Evolutionary conservation across 2,797 vertebrate species (phyloP).

Genomic region (Spheniscus humboldti): DNA sequence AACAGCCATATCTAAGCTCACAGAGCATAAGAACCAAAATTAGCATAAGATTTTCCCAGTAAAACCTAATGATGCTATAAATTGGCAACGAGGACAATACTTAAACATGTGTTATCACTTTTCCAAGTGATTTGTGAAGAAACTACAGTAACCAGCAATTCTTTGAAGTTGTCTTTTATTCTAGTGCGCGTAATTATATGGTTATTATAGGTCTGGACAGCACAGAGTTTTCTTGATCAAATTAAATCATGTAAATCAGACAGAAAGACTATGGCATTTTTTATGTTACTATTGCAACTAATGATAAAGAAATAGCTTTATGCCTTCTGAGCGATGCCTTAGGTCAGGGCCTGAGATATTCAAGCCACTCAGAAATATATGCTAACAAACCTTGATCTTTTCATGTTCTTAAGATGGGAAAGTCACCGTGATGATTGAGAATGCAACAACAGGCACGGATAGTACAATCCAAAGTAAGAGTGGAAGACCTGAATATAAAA

Average conservation of each 20-base stretch:
- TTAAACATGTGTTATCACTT: background rate
- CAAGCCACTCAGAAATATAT: background rate
- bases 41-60: background rate
- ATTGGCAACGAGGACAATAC: background rate
- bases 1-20: background rate
- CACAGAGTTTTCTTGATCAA: background rate
- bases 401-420: background rate
- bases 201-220: background rate
- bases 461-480: background rate
- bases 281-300: background rate
- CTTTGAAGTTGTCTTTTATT: background rate
- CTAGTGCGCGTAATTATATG: background rate
- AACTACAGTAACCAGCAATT: background rate
- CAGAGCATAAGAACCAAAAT: background rate
- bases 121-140: constrained; percentile 18
- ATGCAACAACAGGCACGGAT: background rate
- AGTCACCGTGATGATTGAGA: rapidly evolving
- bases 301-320: background rate
- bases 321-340: background rate
- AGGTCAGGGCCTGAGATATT: background rate
- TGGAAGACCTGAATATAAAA: background rate
- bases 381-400: background rate
- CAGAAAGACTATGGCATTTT: background rate
- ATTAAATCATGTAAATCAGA: background rate
- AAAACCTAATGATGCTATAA: constrained; percentile 11